Conservation (phyloP, 2,113 vertebrate genomes). For the Syrrhaptes paradoxus region DNA sequence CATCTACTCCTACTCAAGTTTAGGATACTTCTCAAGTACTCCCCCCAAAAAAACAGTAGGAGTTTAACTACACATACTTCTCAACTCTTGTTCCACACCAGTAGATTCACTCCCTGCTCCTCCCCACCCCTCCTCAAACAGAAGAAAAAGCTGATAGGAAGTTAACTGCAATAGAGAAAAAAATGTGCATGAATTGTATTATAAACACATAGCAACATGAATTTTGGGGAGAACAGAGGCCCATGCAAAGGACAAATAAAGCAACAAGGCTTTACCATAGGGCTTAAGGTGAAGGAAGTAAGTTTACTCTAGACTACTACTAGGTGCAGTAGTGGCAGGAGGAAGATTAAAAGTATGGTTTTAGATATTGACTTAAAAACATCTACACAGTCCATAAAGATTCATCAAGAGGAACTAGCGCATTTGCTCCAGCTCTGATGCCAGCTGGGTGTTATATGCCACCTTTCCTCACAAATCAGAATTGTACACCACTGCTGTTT, state of each 20-base stretch:
- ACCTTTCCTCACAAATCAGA: not conserved
- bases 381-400: not conserved
- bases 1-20: not conserved
- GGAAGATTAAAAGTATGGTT: not conserved
- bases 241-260: not conserved
- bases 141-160: not conserved
- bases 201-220: not conserved
- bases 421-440: not conserved
- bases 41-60: not conserved
- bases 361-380: not conserved
- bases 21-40: not conserved
- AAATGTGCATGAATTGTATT: not conserved
- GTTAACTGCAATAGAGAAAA: not conserved
- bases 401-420: not conserved
- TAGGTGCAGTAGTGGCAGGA: not conserved
- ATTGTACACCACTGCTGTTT: not conserved
- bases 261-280: not conserved
- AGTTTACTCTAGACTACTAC: not conserved
- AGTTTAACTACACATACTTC: not conserved
- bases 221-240: not conserved
- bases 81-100: not conserved
- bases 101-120: not conserved
- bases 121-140: not conserved
- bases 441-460: not conserved
- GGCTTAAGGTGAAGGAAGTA: not conserved